Conservation (phyloP, 2,113 vertebrate species). For the Paramormyrops kingsleyae region DNA sequence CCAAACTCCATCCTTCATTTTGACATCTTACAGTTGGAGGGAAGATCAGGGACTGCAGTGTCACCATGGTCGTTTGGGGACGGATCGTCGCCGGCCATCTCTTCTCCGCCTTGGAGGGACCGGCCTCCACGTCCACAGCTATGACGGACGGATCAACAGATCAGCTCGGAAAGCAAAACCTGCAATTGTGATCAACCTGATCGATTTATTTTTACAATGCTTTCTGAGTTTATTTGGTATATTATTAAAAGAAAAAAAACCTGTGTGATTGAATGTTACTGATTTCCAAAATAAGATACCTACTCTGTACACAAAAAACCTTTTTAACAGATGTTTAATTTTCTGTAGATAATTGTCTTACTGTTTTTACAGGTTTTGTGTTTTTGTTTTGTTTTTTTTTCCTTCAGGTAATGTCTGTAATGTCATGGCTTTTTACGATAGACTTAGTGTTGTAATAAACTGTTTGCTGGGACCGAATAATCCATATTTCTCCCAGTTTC, state of each 20-base stretch:
- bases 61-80: constrained; percentile 2
- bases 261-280: constrained; percentile 80
- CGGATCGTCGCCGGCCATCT: constrained; percentile 21
- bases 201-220: constrained; percentile 78
- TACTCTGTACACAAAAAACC: constrained; percentile 38
- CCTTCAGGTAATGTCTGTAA: constrained; percentile 87
- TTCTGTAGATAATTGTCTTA: constrained; percentile 66
- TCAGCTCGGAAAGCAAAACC: constrained; percentile 74
- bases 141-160: constrained; percentile 45
- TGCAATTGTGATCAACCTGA: constrained; percentile 85
- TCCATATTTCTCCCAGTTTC: constrained; percentile 58
- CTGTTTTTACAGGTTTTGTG: constrained; percentile 78
- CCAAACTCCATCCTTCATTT: constrained; percentile 99
- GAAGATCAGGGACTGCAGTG: constrained; percentile 60
- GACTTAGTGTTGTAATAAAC: constrained; percentile 99
- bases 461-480: constrained; percentile 86
- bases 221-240: constrained; percentile 82
- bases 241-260: constrained; percentile 54
- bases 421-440: constrained; percentile 89
- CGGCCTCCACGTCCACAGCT: constrained; percentile 68
- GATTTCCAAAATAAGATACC: constrained; percentile 63
- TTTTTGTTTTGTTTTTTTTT: constrained; percentile 33
- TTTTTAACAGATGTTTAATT: constrained; percentile 80
- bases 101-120: constrained; percentile 76
- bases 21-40: constrained; percentile 99